Conservation (phyloP, 2,113 vertebrate genomes). For the Periophthalmus modestus region DNA sequence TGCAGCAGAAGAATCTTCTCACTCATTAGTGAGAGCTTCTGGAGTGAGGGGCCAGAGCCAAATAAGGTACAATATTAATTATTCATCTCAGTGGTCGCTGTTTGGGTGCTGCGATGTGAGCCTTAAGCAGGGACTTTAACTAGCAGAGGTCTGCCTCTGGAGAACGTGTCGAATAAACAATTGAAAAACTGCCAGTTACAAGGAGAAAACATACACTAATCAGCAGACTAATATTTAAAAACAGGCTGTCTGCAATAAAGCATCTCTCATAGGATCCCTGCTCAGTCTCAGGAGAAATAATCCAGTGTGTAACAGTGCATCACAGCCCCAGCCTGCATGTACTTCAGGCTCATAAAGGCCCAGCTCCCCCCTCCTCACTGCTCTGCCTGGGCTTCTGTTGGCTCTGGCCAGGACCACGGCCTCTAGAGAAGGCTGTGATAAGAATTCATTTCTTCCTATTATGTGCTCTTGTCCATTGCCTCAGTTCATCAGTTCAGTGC, state of each 20-base stretch:
- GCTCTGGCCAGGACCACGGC: conserved; percentile 70
- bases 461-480: conserved; percentile 86
- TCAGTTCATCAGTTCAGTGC: conserved; percentile 88
- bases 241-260: conserved; percentile 59
- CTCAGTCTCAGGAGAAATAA: conserved; percentile 51
- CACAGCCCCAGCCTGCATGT: conserved; percentile 47
- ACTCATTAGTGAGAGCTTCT: conserved; percentile 77
- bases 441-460: conserved; percentile 93
- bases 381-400: conserved; percentile 56
- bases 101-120: conserved; percentile 67
- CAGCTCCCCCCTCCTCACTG: conserved; percentile 43
- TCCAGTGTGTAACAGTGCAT: conserved; percentile 58
- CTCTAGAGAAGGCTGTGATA: conserved; percentile 84
- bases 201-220: conserved; percentile 68
- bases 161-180: conserved; percentile 71
- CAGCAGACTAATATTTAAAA: conserved; percentile 69
- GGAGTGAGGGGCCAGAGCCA: conserved; percentile 63
- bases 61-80: conserved; percentile 77
- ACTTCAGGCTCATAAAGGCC: conserved; percentile 46
- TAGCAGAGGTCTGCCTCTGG: conserved; percentile 69
- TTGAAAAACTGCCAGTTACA: conserved; percentile 68
- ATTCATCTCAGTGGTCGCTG: conserved; percentile 75
- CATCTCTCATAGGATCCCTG: conserved; percentile 55
- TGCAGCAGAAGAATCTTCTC: conserved; percentile 58
- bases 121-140: conserved; percentile 68